A percentile compares a stretch with the other conserved stretches of the same genome.
Evolutionary conservation across 2,797 vertebrate genomes (phyloP).

Genomic region (Poecilia picta): DNA sequence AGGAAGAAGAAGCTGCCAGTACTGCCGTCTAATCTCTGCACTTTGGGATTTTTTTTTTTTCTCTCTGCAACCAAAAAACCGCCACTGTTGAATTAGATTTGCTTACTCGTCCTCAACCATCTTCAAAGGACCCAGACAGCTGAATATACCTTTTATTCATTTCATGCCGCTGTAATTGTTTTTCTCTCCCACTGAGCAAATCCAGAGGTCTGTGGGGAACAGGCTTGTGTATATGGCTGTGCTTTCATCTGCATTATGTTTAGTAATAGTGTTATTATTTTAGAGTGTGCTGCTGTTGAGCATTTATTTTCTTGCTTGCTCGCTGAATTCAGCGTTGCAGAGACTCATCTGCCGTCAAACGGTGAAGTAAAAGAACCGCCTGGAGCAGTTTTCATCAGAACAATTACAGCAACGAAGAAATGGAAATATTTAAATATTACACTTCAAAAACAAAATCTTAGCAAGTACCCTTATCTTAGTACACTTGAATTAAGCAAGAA

Average conservation of each 20-base stretch:
- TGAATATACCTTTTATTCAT: constrained; percentile 73
- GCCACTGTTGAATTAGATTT: constrained; percentile 68
- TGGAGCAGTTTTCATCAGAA: constrained; percentile 71
- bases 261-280: constrained; percentile 60
- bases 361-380: constrained; percentile 42
- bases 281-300: constrained; percentile 33
- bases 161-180: constrained; percentile 68
- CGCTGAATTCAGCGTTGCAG: constrained; percentile 50
- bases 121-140: constrained; percentile 73
- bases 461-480: too few relatives aligned
- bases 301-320: constrained; percentile 14
- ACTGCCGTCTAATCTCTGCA: constrained; percentile 59
- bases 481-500: background rate
- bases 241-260: constrained; percentile 72
- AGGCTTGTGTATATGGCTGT: constrained; percentile 36
- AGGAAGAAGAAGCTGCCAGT: constrained; percentile 34
- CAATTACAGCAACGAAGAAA: constrained; percentile 67
- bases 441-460: too few relatives aligned
- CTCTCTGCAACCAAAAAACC: constrained; percentile 38
- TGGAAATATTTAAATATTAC: constrained; percentile 42
- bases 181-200: constrained; percentile 56
- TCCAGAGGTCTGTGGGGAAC: constrained; percentile 61
- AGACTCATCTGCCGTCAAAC: constrained; percentile 61
- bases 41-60: constrained; percentile 46
- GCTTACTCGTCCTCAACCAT: constrained; percentile 64